Percentiles rank a stretch among this genome's conserved stretches.
Evolutionary conservation across 2,888 invertebrate genomes (phyloP).

Genomic region (Bhutanitis thaidina): DNA sequence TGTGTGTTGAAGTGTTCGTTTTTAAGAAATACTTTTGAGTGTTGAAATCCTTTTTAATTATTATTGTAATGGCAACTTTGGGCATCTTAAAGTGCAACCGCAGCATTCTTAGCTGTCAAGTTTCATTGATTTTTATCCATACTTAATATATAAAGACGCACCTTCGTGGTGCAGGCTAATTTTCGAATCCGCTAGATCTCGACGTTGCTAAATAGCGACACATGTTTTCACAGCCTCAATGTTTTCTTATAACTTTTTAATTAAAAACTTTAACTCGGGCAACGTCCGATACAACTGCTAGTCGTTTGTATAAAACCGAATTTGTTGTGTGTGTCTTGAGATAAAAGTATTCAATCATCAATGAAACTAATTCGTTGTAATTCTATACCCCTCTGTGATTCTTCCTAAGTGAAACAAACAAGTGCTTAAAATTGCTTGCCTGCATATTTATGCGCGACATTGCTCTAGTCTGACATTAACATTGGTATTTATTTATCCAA

Average conservation of each 20-base stretch:
- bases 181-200: too few relatives aligned
- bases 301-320: too few relatives aligned
- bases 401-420: constrained; percentile 14
- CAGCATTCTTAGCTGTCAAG: constrained; percentile 1
- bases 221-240: too few relatives aligned
- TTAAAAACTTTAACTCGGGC: too few relatives aligned
- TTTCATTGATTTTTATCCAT: constrained; percentile 4
- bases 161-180: too few relatives aligned
- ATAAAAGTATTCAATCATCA: not conserved
- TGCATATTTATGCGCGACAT: constrained; percentile 68
- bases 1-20: constrained; percentile 31
- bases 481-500: constrained; percentile 3
- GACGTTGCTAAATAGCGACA: too few relatives aligned
- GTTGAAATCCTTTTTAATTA: constrained; percentile 53
- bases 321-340: too few relatives aligned
- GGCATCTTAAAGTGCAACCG: constrained; percentile 31
- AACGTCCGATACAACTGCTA: too few relatives aligned
- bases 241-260: too few relatives aligned
- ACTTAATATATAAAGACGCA: too few relatives aligned
- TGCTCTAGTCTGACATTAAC: constrained; percentile 62
- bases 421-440: constrained; percentile 62
- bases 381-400: constrained; percentile 15
- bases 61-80: constrained; percentile 46
- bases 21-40: constrained; percentile 55
- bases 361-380: constrained; percentile 7